Conservation (phyloP, 2,888 invertebrate genomes). For the Euplagia quadripunctaria region DNA sequence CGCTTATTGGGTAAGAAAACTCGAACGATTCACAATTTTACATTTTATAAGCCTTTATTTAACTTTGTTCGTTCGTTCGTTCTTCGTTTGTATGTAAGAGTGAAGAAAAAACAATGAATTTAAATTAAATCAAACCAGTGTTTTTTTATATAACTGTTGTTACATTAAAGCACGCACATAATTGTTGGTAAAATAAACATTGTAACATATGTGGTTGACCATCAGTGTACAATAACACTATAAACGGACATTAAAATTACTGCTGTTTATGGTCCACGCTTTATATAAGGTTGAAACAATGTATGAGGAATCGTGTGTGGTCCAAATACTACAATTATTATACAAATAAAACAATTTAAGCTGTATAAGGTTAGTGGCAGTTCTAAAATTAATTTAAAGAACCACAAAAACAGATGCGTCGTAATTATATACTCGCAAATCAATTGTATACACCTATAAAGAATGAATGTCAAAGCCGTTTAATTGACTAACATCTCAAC, state of each 20-base stretch:
- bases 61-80: no score
- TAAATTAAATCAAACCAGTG: no score
- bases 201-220: conserved; percentile 60
- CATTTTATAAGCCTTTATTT: no score
- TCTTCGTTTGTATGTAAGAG: no score
- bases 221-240: conserved; percentile 58
- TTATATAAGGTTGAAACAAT: conserved; percentile 54
- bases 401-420: neutral
- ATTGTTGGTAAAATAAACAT: conserved; percentile 63
- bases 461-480: neutral
- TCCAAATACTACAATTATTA: conserved; percentile 42
- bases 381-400: neutral
- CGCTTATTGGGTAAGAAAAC: no score
- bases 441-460: neutral
- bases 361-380: neutral
- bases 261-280: conserved; percentile 50
- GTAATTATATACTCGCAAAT: neutral
- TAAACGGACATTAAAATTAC: conserved; percentile 52
- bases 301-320: conserved; percentile 50
- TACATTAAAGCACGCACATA: conserved; percentile 53
- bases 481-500: neutral
- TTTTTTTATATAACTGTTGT: neutral
- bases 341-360: conserved; percentile 11
- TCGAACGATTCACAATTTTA: no score
- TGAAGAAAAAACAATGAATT: no score